Conservation (phyloP, 2,888 invertebrate species). For the Incurvaria masculella region DNA sequence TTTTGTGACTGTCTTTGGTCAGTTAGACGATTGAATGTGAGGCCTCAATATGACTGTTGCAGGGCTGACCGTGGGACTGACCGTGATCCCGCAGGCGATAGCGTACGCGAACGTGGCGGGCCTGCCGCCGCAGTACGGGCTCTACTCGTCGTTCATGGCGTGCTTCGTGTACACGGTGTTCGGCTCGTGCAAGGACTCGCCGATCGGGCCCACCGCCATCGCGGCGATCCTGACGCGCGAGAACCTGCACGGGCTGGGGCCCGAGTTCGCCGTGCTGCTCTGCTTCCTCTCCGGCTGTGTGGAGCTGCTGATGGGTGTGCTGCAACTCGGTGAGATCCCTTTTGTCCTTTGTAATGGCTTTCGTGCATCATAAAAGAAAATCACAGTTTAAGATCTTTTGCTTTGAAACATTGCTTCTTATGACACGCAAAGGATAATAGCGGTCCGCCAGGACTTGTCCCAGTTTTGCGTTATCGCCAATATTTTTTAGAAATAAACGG, state of each 20-base stretch:
- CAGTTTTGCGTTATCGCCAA: no score
- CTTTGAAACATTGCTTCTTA: no score
- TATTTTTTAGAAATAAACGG: no score
- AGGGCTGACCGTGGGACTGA: constrained; percentile 68
- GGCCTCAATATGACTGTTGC: no score
- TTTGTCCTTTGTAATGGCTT: background rate
- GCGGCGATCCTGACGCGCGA: constrained; percentile 76
- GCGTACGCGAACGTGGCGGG: constrained; percentile 82
- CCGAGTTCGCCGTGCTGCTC: constrained; percentile 69
- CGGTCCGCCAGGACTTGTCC: no score
- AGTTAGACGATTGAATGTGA: no score
- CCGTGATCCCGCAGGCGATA: constrained; percentile 81
- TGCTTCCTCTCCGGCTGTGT: constrained; percentile 72
- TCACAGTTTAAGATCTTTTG: no score
- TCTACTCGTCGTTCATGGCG: constrained; percentile 93
- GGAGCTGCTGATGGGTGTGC: constrained; percentile 66
- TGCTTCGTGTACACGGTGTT: constrained; percentile 89
- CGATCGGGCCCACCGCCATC: constrained; percentile 84
- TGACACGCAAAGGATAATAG: no score
- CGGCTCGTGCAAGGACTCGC: constrained; percentile 76
- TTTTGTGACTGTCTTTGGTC: no score
- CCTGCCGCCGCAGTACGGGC: constrained; percentile 72
- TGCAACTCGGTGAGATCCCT: constrained; percentile 62
- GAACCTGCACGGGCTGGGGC: constrained; percentile 66
- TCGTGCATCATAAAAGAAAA: background rate